Base-by-base conservation (phyloP, 2,113 vertebrate genomes). In the Hippocampus comes region DNA sequence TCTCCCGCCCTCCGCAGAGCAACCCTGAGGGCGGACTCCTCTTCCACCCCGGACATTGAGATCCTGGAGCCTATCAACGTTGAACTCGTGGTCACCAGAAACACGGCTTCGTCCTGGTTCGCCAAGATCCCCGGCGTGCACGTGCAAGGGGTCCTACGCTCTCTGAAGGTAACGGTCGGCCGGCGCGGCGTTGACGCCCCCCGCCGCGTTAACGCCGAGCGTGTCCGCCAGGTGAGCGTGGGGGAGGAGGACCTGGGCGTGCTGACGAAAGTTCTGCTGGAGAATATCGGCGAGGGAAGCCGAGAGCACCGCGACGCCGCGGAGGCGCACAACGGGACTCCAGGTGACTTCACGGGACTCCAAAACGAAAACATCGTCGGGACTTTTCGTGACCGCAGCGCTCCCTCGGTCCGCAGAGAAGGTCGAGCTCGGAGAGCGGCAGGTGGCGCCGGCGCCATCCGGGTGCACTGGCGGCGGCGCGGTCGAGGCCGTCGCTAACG, bases 11-110 rank as follows among this genome's bases (percentile, higher is more conserved):
- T 23, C 71, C 77, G 0, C 51, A 98, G 96, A 87, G 91, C 91
- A 7, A 86, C 85, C 18, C 59, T 95, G 73, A 91, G 90, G 49
- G 78, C 34, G 21, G 87, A 81, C 25, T 23, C 78, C 3, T 78
- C 82, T 30, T 34, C 4, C 0, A 84, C 90, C 82, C 82, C 89
- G 14, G 94, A 97, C 78, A 86, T 95, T 27, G 89, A 95, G 73
- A 94, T 99, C 65, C 93, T 99, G 70, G 88, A 94, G 73, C 97
- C 97, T n/a, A 92, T 97, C 86, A 97, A 97, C 85, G 75, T 98
- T 38, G 93, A 95, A 72, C 87, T 99, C 14, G 88, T 85, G 11
- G 85, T 99, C 81, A 94, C 92, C 78, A 90, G 96, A 12, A 99
- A 98, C 87, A 87, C 98, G 8, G 93, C 96, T 65, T 92, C 95